Percentiles rank a stretch among this genome's conserved stretches.
phyloP scores from a whole-genome alignment of 2,113 vertebrate species.

The Pituophis catenifer region DNA sequence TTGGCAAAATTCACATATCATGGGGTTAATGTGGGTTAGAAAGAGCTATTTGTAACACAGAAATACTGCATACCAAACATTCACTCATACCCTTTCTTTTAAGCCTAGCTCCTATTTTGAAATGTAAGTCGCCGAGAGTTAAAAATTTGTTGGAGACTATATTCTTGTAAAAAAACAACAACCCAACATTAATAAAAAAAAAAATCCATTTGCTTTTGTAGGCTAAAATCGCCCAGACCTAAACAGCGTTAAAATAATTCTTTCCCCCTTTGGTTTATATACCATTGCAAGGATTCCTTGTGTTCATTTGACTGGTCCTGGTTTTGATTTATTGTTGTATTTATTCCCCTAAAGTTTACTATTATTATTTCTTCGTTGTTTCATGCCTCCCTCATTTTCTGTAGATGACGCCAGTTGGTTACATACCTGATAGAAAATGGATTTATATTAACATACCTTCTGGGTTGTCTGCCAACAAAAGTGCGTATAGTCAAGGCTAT shows the following conservation, averaged over 20 bases:
- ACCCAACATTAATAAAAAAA: background rate
- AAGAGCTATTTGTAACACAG: slow-evolving; percentile 76
- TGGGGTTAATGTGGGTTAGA: slow-evolving; percentile 81
- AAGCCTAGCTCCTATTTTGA: slow-evolving; percentile 74
- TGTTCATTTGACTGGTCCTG: background rate
- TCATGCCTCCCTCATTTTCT: background rate
- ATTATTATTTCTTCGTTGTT: background rate
- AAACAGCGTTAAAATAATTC: background rate
- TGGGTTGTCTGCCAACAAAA: background rate
- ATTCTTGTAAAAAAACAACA: background rate
- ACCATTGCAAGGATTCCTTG: background rate
- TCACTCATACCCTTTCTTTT: slow-evolving; percentile 80
- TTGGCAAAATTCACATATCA: slow-evolving; percentile 75
- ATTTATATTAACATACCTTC: background rate
- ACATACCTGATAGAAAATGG: background rate
- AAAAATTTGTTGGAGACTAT: slow-evolving; percentile 50
- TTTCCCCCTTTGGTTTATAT: background rate
- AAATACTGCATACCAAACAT: slow-evolving; percentile 73
- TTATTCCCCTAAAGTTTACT: background rate
- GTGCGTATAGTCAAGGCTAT: too few species aligned
- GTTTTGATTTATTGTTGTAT: background rate
- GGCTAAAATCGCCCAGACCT: background rate
- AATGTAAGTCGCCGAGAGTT: slow-evolving; percentile 63
- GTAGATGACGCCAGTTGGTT: background rate
- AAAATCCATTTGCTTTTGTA: background rate